Evolutionary conservation across 2,888 invertebrate genomes (phyloP).

Genomic region (Dolichopus griseipennis): DNA sequence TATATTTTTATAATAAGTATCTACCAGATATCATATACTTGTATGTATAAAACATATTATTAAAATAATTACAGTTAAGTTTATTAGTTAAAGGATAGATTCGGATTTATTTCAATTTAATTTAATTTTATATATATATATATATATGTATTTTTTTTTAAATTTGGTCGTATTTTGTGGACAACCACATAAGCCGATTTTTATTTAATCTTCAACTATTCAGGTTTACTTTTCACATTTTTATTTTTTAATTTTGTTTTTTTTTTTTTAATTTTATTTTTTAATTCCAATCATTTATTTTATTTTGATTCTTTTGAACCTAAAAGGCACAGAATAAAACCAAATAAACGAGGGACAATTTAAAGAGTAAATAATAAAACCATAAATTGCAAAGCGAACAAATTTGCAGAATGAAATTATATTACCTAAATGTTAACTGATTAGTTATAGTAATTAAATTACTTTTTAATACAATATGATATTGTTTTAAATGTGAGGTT

Average conservation of each 20-base stretch:
- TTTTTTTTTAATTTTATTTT: not conserved
- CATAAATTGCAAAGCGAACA: no score
- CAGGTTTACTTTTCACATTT: not conserved
- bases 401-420: no score
- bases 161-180: not conserved
- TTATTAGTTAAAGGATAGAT: not conserved
- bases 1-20: no score
- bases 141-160: not conserved
- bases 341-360: no score
- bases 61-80: constrained; percentile 1
- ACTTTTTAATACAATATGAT: no score
- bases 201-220: not conserved
- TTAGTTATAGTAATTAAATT: no score
- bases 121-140: no score
- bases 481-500: no score
- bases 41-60: not conserved
- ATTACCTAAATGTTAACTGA: no score
- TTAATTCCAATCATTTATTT: not conserved
- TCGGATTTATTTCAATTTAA: no score
- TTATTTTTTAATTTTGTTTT: not conserved
- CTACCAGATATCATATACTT: not conserved
- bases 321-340: not conserved
- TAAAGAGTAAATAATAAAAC: no score
- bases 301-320: not conserved
- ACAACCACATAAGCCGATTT: not conserved